phyloP scores from a whole-genome alignment of 2,113 vertebrate species.

The Nettapus auritus region DNA sequence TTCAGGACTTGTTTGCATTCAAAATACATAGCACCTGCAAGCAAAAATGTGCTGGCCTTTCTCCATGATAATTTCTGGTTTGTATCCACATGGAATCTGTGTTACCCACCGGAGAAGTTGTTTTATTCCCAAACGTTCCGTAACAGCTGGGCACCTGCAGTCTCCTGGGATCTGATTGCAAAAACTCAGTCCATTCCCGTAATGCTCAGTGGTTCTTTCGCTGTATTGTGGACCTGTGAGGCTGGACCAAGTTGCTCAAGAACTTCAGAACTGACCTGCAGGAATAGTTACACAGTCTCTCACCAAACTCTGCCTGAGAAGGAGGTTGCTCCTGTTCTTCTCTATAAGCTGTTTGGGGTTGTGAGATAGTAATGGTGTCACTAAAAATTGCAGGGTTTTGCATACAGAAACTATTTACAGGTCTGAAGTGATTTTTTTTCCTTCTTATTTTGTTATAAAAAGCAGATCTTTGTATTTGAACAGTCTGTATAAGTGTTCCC shows the following conservation, averaged over 20 bases:
- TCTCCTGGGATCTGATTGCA: background rate
- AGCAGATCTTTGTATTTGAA: background rate
- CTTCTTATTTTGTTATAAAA: background rate
- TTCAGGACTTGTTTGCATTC: slow-evolving; percentile 20
- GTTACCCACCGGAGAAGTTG: background rate
- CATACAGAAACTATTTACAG: background rate
- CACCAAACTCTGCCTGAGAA: background rate
- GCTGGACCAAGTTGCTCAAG: background rate
- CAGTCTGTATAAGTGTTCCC: background rate
- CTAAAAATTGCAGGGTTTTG: background rate
- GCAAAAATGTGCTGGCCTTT: background rate
- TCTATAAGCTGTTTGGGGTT: background rate
- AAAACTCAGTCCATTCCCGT: accelerated
- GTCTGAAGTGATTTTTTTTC: background rate
- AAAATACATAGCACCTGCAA: slow-evolving; percentile 36
- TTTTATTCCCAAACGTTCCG: background rate
- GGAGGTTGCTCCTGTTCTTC: background rate
- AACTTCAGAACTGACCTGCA: background rate
- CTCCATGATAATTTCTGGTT: background rate
- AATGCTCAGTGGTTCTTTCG: background rate
- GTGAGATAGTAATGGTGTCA: background rate
- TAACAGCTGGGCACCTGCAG: background rate
- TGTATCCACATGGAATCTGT: background rate
- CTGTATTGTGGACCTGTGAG: background rate
- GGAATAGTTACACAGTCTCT: background rate